Evolutionary conservation across 37 sponge, comb jelly and placozoan genomes (phyloP).

Genomic region (Beroe ovata): DNA sequence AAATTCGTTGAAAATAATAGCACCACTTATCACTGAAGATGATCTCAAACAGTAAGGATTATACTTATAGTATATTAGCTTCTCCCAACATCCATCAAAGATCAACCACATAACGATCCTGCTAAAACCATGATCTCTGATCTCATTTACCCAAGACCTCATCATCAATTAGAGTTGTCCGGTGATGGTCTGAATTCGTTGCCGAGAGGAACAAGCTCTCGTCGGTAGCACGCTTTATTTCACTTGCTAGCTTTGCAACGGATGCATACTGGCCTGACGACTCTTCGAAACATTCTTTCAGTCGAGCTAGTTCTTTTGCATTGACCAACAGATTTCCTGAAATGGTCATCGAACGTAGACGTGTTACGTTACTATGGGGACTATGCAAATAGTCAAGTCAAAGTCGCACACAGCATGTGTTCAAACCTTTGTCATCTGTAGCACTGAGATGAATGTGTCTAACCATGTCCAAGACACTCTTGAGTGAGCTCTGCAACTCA

Average conservation of each 20-base stretch:
- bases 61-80: no score
- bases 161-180: not conserved
- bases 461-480: slow-evolving; percentile 15
- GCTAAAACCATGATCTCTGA: no score
- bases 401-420: no score
- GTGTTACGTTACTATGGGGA: no score
- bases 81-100: no score
- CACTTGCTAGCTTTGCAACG: not conserved
- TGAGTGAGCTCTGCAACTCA: slow-evolving; percentile 8
- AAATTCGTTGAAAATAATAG: no score
- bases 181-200: not conserved
- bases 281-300: slow-evolving; percentile 22
- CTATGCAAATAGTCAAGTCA: no score
- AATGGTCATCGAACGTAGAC: not conserved
- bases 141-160: not conserved
- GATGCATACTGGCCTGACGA: not conserved
- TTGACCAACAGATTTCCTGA: slow-evolving; percentile 21
- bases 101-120: no score
- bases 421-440: slow-evolving; percentile 36
- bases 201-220: slow-evolving; percentile 21
- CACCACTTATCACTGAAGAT: no score
- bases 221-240: not conserved
- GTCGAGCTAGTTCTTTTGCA: slow-evolving; percentile 5
- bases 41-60: no score
- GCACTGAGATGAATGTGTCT: not conserved